Evolutionary conservation across 2,113 vertebrate genomes (phyloP).

Genomic region (Tenrec ecaudatus): DNA sequence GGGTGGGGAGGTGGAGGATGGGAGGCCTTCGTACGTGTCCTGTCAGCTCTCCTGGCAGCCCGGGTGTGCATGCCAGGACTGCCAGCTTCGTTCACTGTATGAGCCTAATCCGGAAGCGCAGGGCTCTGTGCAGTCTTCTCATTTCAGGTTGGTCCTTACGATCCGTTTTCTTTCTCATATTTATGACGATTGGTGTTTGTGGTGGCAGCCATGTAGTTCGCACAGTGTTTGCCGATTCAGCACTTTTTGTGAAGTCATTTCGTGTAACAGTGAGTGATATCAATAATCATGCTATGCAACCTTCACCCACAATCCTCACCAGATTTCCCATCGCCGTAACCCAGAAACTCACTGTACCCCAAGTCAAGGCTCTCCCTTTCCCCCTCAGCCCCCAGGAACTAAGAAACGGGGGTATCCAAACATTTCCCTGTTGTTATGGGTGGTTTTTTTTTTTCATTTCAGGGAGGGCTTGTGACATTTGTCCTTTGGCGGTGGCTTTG

Average conservation of each 20-base stretch:
- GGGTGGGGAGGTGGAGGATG: no score
- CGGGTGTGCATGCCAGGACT: not conserved
- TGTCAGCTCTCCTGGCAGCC: not conserved
- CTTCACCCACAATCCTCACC: not conserved
- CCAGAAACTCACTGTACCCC: not conserved
- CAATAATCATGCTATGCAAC: not conserved
- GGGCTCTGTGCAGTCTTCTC: not conserved
- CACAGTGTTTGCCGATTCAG: not conserved
- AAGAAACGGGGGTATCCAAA: not conserved
- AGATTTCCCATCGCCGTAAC: not conserved
- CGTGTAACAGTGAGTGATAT: not conserved
- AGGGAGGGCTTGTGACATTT: not conserved
- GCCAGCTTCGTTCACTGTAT: not conserved
- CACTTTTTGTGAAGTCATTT: not conserved
- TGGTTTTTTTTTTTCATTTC: not conserved
- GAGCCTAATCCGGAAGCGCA: not conserved
- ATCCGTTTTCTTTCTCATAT: not conserved
- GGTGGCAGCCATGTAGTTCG: not conserved
- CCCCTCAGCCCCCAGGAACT: not conserved
- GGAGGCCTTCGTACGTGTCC: not conserved
- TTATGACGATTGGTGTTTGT: not conserved
- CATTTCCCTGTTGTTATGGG: not conserved
- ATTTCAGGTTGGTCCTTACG: conserved; percentile 32
- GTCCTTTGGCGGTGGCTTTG: not conserved
- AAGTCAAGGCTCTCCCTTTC: not conserved